These are phyloP conservation scores for Catagonus wagneri DNA, from an alignment of 2,113 vertebrate genomes.

Conservation along the genomic window DNA sequence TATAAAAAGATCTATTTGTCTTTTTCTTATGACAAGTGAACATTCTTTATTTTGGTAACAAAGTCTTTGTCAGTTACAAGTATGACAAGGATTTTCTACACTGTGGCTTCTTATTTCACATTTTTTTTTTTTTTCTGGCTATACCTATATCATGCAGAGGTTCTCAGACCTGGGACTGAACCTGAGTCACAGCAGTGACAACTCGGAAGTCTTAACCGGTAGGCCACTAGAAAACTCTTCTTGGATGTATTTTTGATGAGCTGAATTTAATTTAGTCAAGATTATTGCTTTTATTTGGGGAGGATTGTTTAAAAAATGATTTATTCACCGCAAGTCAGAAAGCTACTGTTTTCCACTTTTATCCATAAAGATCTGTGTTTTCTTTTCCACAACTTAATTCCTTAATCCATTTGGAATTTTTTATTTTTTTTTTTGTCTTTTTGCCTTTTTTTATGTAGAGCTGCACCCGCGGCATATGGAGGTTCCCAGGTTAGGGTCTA, in stretches of 20 bases:
- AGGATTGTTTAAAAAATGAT: background rate
- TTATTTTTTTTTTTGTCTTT: too few species aligned
- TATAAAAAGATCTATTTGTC: background rate
- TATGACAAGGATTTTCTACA: background rate
- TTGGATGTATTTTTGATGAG: background rate
- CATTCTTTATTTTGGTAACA: background rate
- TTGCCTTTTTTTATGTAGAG: too few species aligned
- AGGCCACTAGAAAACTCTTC: too few species aligned
- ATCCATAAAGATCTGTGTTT: background rate
- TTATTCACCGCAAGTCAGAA: background rate
- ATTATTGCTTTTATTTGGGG: background rate
- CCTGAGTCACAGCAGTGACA: too few species aligned
- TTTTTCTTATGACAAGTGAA: conserved; percentile 5
- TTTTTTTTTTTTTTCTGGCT: background rate
- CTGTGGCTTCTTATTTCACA: background rate
- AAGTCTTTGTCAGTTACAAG: background rate
- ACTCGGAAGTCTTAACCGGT: too few species aligned
- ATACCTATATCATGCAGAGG: too few species aligned
- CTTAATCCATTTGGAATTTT: background rate
- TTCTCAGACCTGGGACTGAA: too few species aligned
- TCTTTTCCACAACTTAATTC: background rate
- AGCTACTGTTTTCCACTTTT: background rate
- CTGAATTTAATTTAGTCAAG: background rate
- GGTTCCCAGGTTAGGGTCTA: too few species aligned
- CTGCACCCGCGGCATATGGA: too few species aligned